A percentile compares a stretch with the other conserved stretches of the same genome.
Evolutionary conservation across 2,888 invertebrate genomes (phyloP).

Genomic region (Parascotia fuliginaria): DNA sequence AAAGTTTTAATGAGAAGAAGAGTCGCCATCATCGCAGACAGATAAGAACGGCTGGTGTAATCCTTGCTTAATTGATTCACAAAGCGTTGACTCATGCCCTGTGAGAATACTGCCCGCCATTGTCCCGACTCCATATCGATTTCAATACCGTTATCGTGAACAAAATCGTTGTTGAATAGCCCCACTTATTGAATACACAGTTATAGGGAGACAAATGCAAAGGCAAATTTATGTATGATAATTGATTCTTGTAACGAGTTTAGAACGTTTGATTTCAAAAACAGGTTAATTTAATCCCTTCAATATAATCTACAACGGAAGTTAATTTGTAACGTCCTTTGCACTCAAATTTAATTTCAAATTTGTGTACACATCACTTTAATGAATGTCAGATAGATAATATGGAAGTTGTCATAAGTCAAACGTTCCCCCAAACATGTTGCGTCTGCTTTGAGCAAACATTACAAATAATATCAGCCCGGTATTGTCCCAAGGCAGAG

Average conservation of each 20-base stretch:
- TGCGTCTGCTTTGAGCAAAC: too few relatives aligned
- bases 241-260: slow-evolving; percentile 9
- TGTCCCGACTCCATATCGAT: slow-evolving; percentile 34
- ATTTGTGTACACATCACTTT: neutral
- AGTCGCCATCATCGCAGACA: slow-evolving; percentile 52
- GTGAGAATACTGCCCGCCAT: slow-evolving; percentile 33
- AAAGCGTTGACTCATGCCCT: slow-evolving; percentile 55
- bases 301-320: neutral
- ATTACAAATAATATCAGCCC: too few relatives aligned
- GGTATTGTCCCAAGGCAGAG: too few relatives aligned
- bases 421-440: too few relatives aligned
- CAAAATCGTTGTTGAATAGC: slow-evolving; percentile 24
- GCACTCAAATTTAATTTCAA: neutral
- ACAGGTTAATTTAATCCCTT: neutral
- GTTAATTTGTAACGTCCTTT: neutral
- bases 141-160: slow-evolving; percentile 34
- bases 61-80: slow-evolving; percentile 70
- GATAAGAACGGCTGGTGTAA: slow-evolving; percentile 53
- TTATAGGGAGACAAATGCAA: slow-evolving; percentile 9
- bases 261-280: slow-evolving; percentile 6
- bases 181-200: slow-evolving; percentile 17
- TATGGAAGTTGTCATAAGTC: too few relatives aligned
- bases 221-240: slow-evolving; percentile 12
- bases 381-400: too few relatives aligned
- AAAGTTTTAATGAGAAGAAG: slow-evolving; percentile 74